Base-by-base conservation (phyloP, 2,113 vertebrate species). In the Centrocercus urophasianus region DNA sequence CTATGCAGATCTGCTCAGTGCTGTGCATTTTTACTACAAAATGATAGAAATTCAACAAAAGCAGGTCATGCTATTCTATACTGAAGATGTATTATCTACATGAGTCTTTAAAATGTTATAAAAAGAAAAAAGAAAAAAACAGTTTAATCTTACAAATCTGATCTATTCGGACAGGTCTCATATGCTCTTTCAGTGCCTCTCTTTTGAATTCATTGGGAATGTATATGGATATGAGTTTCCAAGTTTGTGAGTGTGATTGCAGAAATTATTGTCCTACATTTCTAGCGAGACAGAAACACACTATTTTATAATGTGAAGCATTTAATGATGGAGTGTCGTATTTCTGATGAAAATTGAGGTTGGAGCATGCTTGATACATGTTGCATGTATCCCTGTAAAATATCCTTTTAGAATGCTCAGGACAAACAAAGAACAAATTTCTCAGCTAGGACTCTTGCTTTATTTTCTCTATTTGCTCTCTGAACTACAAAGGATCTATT, bases 121-220 rank as follows among this genome's bases (percentile, higher is more conserved):
- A 71, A 47, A 78, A 27, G 25, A 20, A 20, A 40, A 36, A 36
- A 36, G 36, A 36, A 36, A 36, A 36, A 74, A 28, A 19, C 27
- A 60, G 17, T 42, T 64, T 80, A 83, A 18, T 91, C 38, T 63
- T 70, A 65, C 8, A 34, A 32, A 11, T 27, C 70, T 88, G 70
- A 94, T 86, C 69, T 77, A 90, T 48, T 90, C 45, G 36, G 30
- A 64, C 61, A 83, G 47, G 50, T 79, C 56, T 18, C 32, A 10
- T 77, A 52, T 90, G 66, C 88, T 94, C 76, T 90, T 88, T 86
- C 83, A 94, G 96, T 95, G 95, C 92, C 93, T 95, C 85, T 86
- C 91, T 96, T 91, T 75, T 90, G 8, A 89, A 79, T 88, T 83
- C 36, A 82, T 74, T 32, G 66, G 70, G 86, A 93, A 45, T 45